Conservation (phyloP, 2,888 invertebrate genomes). For the Ectemnius cavifrons region DNA sequence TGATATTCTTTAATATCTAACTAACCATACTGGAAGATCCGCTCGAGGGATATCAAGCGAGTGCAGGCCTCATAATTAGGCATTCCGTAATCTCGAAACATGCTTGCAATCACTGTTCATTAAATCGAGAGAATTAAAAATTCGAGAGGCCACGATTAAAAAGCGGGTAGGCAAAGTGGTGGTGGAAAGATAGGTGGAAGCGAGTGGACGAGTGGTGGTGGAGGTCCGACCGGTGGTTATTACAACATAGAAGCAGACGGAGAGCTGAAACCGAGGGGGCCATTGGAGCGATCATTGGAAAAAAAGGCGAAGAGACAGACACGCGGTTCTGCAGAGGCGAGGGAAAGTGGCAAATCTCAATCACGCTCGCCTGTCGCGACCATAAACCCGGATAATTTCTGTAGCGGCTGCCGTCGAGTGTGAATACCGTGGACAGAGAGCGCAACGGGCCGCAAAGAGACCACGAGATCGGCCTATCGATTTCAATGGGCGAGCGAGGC, state of each 20-base stretch:
- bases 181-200: neutral
- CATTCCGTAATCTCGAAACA: no score
- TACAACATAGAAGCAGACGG: neutral
- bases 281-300: neutral
- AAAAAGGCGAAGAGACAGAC: conserved; percentile 8
- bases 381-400: conserved; percentile 32
- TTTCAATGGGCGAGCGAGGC: neutral
- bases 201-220: neutral
- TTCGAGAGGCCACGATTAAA: neutral
- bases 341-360: conserved; percentile 47
- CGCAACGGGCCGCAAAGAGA: conserved; percentile 1
- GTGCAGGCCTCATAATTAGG: no score
- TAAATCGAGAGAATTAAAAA: neutral
- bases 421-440: conserved; percentile 20
- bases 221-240: neutral
- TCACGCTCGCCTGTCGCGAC: conserved; percentile 28
- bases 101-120: no score
- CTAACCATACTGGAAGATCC: no score
- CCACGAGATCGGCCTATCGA: neutral
- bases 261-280: neutral
- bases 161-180: neutral
- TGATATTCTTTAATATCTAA: no score
- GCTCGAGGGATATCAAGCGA: no score
- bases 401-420: neutral
- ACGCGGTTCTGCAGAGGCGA: conserved; percentile 21